Evolutionary conservation across 2,113 vertebrate genomes (phyloP), one percentile per base, ranked within the genome.

Genomic region (Caloenas nicobarica): DNA sequence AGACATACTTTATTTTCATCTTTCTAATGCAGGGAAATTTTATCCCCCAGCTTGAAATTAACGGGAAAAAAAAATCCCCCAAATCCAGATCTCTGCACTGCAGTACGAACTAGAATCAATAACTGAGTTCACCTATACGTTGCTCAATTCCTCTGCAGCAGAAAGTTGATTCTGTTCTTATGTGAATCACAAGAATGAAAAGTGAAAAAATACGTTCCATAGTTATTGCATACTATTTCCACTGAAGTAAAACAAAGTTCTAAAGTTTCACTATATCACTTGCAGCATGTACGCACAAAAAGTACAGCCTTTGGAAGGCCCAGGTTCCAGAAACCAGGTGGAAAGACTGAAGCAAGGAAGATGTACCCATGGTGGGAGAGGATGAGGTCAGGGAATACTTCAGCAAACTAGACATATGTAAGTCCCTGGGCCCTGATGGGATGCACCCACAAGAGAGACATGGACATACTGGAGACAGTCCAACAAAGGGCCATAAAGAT

Each of bases 191-290:
- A 71, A 42, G 33, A 8, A 71, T 38, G 42, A 91, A 71, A 79
- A 79, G 57, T 5, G 23, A 12, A 56, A 12, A 56, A 12, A n/a
- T 13, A 31, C 0, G 3, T 54, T 36, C 42, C 0, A 0, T 25
- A n/a, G 33, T 65, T 62, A 62, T 1, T 74, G 36, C n/a, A 71
- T 8, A 42, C 16, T 54, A 34, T 22, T 82, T 57, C 56, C 36
- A 53, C n/a, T 29, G 57, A 93, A 90, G 77, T n/a, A 66, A 82
- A 95, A 44, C 7, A 62, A 44, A 42, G n/a, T 57, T 66, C 48
- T 31, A 65, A 81, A 88, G 22, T 31, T 78, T 36, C 46, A 48
- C n/a, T 44, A 0, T 14, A 44, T 29, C 56, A 54, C 24, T 71
- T 70, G 62, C 51, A 88, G 40, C 23, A 90, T 11, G 5, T 5